Evolutionary conservation across 2,888 invertebrate species (phyloP), one percentile per base, ranked within the genome.

Genomic region (Bellardia bayeri): DNA sequence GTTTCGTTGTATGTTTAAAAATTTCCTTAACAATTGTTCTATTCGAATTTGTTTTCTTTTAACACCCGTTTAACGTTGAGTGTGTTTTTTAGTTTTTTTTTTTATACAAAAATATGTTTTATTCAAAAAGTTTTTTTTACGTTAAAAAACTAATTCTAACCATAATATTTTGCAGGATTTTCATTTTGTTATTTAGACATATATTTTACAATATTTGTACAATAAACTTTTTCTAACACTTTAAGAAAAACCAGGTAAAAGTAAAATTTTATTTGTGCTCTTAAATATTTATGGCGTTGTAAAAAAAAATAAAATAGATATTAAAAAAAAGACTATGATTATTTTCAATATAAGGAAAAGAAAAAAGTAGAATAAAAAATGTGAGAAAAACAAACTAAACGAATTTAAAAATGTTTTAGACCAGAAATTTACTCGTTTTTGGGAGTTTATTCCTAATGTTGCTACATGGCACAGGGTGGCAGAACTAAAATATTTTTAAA

Each of bases 1-100:
- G 2, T 68, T 91, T 86, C 85, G 85, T 84, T 88, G 71, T 84
- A 30, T 88, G 54, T 85, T 78, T 81, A 56, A 80, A 84, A 68
- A 86, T 69, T 83, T 78, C 51, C 33, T 68, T 75, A n/a, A 0
- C 51, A 68, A 75, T 13, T 68, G 68, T 54, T 75, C 7, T 56
- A 49, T 74, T 74, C 69, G 3, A 30, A 51, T 61, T 16, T 68
- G 37, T 45, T 82, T 49, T 37, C 37, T 37, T 6, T 6, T 5
- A 37, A 6, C 37, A 37, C 37, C 5, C 37, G 2, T 37, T 37
- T 37, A 37, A 37, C 37, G 37, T 37, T 37, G 37, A 37, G 37
- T 37, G 37, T 37, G 37, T 4, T 82, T 68, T 16, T 42, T 72
- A 6, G 7, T n/a, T 13, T 37, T 45, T 16, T n/a, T 40, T 42